Evolutionary conservation across 2,888 invertebrate species (phyloP), one percentile per base, ranked within the genome.

Genomic region (Palloptera scutellata): DNA sequence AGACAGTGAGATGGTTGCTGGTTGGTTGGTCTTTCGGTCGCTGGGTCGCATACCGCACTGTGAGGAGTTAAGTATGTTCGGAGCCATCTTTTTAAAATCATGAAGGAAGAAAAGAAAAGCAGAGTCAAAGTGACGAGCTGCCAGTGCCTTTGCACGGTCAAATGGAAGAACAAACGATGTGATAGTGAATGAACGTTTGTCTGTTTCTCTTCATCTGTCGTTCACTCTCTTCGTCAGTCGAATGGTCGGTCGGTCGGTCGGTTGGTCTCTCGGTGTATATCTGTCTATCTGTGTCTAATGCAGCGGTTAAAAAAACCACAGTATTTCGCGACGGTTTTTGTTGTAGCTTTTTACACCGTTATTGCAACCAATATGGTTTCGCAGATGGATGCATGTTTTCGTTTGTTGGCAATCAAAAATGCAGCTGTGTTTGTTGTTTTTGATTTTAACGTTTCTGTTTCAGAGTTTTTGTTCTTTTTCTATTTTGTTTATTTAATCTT

Each of bases 1-100:
- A 30, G 30, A 30, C 30, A 30, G 30, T 6, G 3, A 30, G 30
- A 30, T n/a, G 30, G 30, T 30, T 30, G 30, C 30, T 30, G 51
- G 51, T 64, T 67, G 65, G 68, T 70, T 59, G 69, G 67, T 70
- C 67, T 70, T 61, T 67, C 69, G 67, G 67, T 69, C 69, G 70
- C 58, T 72, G 63, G 72, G 69, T 70, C 68, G 66, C 53, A 58
- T 54, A 48, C 57, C 20, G 40, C 42, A 41, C 42, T 12, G 20
- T 13, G 54, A 51, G 19, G 45, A 45, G 57, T 58, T 53, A 59
- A 10, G 17, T 42, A 20, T 13, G 15, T 60, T 48, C 30, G 12
- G n/a, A 19, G 30, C 30, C 30, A 30, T 30, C 2, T 2, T 6
- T 30, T 30, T 30, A 30, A 30, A 2, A 30, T 30, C 2, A 30